These are phyloP conservation scores for Norana najaformis DNA, from an alignment of 2,888 invertebrate genomes.

Conservation along the genomic window DNA sequence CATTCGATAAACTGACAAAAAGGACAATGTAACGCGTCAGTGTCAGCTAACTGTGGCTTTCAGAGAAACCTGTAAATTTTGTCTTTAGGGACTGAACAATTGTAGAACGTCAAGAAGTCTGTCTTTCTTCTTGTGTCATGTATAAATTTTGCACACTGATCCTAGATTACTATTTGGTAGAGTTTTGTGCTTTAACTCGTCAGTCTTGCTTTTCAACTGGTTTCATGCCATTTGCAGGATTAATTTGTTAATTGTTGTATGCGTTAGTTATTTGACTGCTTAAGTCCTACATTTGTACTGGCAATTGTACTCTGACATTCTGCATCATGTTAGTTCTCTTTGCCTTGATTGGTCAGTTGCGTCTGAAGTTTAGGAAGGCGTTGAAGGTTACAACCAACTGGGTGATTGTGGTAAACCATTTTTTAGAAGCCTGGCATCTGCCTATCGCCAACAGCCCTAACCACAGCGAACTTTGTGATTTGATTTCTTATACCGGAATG, in stretches of 20 bases:
- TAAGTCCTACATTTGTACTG: background rate
- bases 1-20: background rate
- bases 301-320: too few species aligned
- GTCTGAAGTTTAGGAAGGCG: too few species aligned
- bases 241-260: background rate
- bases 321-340: too few species aligned
- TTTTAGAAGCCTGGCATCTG: background rate
- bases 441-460: background rate
- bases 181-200: background rate
- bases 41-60: background rate
- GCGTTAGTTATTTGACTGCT: background rate
- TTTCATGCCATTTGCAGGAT: background rate
- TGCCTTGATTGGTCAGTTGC: too few species aligned
- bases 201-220: background rate
- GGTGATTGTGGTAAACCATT: background rate
- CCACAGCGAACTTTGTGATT: background rate
- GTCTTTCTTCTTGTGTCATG: background rate
- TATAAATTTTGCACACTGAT: background rate
- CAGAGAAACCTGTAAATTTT: background rate
- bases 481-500: background rate
- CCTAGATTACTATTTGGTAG: background rate
- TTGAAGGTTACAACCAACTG: too few species aligned
- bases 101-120: background rate
- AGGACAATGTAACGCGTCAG: background rate
- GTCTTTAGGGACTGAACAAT: background rate